Evolutionary conservation across 2,888 invertebrate genomes (phyloP), one percentile per base, ranked within the genome.

Genomic region (Lasioglossum zephyrum): DNA sequence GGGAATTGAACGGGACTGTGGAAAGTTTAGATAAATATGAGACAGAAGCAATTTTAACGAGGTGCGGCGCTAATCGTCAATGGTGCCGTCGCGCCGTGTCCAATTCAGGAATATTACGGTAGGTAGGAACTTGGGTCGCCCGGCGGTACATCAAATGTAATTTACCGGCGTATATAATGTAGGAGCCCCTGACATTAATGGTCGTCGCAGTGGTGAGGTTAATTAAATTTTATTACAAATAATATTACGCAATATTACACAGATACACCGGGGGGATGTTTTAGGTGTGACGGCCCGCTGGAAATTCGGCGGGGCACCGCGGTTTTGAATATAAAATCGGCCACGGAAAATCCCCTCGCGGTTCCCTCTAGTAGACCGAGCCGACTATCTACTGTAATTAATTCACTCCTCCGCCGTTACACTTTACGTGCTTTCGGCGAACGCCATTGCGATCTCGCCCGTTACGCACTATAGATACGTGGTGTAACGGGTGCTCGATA

Each of bases 171-270:
- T 70, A 79, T 85, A 88, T 90, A 86, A 89, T 87, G 81, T 81
- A 84, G 72, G 57, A 77, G 60, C 72, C 36, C 77, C 70, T 63
- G 87, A 87, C 84, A 77, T 79, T 92, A 90, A 92, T 92, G 89
- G 84, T 60, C 75, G 81, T 87, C 81, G 81, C 86, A 79, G 78
- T 78, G 77, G 77, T 75, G 78, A 70, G 82, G 89, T 90, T 92
- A 91, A 93, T 93, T 91, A 89, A 91, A 92, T 92, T 92, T 92
- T 86, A 88, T 90, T 90, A 84, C 86, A 86, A 91, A 91, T 92
- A 91, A 91, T 90, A 92, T 92, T 87, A 86, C 84, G 85, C 74
- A 41, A 87, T 87, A 89, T 90, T 84, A 82, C 79, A 22, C 44
- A 57, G 79, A 82, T 66, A 73, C 75, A 79, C 53, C 53, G 22